Evolutionary conservation across 2,797 vertebrate species (phyloP).

Genomic region (Heterohyrax brucei): DNA sequence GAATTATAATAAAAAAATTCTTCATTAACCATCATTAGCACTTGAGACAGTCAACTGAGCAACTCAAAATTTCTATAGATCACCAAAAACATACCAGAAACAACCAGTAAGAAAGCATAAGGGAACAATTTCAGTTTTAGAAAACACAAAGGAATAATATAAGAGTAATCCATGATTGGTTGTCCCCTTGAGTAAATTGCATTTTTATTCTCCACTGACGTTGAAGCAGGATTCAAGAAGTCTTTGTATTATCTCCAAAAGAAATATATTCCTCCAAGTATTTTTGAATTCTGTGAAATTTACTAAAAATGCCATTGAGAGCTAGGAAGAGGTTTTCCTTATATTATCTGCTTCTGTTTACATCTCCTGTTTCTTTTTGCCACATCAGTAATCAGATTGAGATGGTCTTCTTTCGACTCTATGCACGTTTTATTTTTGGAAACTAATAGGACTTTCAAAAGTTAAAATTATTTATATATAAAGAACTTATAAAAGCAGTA

Average conservation of each 20-base stretch:
- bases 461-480: background rate
- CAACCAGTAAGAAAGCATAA: conserved; percentile 41
- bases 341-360: background rate
- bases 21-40: background rate
- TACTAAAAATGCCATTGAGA: conserved; percentile 1
- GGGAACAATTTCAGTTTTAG: conserved; percentile 26
- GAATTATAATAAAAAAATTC: background rate
- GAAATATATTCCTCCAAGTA: background rate
- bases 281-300: background rate
- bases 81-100: background rate
- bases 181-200: conserved; percentile 30
- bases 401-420: background rate
- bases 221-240: background rate
- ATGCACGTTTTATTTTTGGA: background rate
- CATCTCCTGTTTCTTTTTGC: background rate
- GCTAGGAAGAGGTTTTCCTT: background rate
- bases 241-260: background rate
- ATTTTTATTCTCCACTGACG: background rate
- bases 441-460: background rate
- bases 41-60: conserved; percentile 23
- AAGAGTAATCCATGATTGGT: background rate
- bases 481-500: background rate
- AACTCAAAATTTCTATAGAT: conserved; percentile 12
- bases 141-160: conserved; percentile 1
- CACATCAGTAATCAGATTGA: background rate